phyloP scores from a whole-genome alignment of 1,140 invertebrate genomes.

The Papilio helenus region DNA sequence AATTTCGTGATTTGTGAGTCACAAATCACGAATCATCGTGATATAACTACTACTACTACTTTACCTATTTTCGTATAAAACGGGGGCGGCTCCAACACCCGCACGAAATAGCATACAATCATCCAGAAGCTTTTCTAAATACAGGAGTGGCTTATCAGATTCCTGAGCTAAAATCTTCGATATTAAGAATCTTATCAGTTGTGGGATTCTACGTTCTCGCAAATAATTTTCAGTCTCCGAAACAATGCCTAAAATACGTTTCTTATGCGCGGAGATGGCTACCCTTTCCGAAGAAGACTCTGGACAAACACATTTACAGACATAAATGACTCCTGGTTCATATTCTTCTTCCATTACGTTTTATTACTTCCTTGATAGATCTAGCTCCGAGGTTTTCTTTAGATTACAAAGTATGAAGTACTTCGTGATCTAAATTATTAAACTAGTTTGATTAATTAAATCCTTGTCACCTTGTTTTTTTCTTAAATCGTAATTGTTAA shows the following conservation, averaged over 20 bases:
- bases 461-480: neutral
- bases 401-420: neutral
- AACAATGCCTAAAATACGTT: constrained; percentile 60
- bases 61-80: constrained; percentile 69
- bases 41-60: neutral
- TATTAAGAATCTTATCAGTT: constrained; percentile 67
- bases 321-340: constrained; percentile 39
- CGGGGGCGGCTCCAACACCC: constrained; percentile 62
- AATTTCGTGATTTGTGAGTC: no score
- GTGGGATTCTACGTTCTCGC: constrained; percentile 66
- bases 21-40: no score
- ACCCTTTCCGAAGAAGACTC: constrained; percentile 48
- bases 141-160: constrained; percentile 58
- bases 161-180: constrained; percentile 64
- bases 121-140: constrained; percentile 66
- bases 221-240: constrained; percentile 71
- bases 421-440: neutral
- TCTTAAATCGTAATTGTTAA: no score
- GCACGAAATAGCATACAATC: constrained; percentile 74
- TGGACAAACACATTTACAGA: constrained; percentile 62
- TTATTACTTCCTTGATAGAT: constrained; percentile 49
- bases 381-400: neutral
- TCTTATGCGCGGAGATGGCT: constrained; percentile 58
- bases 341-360: constrained; percentile 45
- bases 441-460: neutral